Percentiles rank a stretch among this genome's conserved stretches.
phyloP scores from a whole-genome alignment of 37 sponge, comb jelly and placozoan genomes.

The Mnemiopsis leidyi region DNA sequence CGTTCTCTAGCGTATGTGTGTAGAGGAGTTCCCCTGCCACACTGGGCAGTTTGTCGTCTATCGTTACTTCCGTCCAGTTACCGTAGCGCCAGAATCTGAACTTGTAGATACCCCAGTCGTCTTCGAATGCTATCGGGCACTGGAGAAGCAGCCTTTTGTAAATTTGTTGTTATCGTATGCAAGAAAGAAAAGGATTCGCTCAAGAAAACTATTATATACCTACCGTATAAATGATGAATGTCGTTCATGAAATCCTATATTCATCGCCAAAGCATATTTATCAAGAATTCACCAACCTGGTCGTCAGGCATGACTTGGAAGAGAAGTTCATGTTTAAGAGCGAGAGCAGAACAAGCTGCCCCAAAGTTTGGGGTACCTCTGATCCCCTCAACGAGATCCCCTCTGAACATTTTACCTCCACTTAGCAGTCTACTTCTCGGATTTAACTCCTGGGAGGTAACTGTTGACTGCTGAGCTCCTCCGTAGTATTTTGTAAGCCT shows the following conservation, averaged over 20 bases:
- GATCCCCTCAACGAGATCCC: slow-evolving; percentile 1
- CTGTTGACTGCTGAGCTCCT: too few species aligned
- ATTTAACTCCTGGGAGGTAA: slow-evolving; percentile 12
- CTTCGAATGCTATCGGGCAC: slow-evolving; percentile 49
- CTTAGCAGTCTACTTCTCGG: background rate
- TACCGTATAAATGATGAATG: too few species aligned
- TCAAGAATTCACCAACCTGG: too few species aligned
- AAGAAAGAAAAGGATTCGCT: too few species aligned
- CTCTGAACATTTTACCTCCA: slow-evolving; percentile 38
- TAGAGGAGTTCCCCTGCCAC: background rate
- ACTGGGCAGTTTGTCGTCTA: slow-evolving; percentile 33
- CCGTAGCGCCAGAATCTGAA: slow-evolving; percentile 42
- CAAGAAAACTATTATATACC: too few species aligned
- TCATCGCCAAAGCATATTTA: too few species aligned
- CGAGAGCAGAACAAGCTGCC: slow-evolving; percentile 25
- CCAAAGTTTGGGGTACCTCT: slow-evolving; percentile 29
- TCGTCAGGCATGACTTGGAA: slow-evolving; percentile 57
- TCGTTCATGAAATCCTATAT: too few species aligned
- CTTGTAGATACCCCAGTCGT: slow-evolving; percentile 53
- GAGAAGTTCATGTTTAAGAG: slow-evolving; percentile 42
- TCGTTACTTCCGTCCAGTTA: slow-evolving; percentile 52
- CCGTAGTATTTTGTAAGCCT: too few species aligned
- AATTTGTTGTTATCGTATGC: background rate
- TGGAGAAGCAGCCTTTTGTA: background rate
- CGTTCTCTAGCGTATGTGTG: slow-evolving; percentile 23